Percentiles rank a stretch among this genome's conserved stretches.
phyloP scores from a whole-genome alignment of 2,113 vertebrate genomes.

The Talpa occidentalis region DNA sequence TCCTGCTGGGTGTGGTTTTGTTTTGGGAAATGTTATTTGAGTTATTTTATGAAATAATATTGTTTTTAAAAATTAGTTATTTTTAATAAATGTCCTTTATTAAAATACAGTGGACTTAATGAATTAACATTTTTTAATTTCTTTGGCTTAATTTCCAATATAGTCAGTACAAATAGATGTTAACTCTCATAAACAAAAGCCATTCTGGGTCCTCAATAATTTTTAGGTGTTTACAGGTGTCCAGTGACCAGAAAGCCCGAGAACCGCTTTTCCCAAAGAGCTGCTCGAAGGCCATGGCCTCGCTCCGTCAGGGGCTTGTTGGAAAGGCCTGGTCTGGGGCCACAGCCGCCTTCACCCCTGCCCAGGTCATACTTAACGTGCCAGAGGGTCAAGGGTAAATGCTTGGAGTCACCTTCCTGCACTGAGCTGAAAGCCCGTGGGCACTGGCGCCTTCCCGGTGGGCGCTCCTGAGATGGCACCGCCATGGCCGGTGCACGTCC shows the following conservation, averaged over 20 bases:
- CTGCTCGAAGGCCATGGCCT: not conserved
- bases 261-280: not conserved
- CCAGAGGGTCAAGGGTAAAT: not conserved
- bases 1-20: not conserved
- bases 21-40: not conserved
- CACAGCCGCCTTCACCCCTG: rapidly evolving
- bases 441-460: no score
- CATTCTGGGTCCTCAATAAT: not conserved
- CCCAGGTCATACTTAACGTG: not conserved
- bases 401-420: not conserved
- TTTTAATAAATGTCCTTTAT: no score
- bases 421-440: no score
- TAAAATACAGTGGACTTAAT: no score
- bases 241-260: not conserved
- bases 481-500: no score
- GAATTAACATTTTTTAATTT: no score
- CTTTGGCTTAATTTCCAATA: no score
- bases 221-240: not conserved
- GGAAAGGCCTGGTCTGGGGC: no score
- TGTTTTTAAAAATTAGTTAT: not conserved
- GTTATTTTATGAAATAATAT: not conserved
- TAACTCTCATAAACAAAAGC: not conserved
- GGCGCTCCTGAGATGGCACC: no score
- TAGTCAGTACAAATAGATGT: not conserved
- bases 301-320: no score